Evolutionary conservation across 2,888 invertebrate species (phyloP).

Genomic region (Tethea ocularis): DNA sequence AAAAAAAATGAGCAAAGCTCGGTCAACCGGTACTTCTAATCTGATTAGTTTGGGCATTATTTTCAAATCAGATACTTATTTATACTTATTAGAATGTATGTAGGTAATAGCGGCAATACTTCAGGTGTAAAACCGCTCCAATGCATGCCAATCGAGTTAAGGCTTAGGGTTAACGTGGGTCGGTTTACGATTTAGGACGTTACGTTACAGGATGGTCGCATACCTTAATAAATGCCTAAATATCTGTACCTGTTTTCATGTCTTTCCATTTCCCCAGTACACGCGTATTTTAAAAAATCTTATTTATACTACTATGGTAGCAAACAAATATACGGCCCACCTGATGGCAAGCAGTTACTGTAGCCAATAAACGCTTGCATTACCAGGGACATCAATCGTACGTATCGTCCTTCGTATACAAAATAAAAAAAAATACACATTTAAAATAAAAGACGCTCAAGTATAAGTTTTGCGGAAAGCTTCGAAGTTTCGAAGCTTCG

Average conservation of each 20-base stretch:
- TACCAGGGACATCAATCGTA: too few species aligned
- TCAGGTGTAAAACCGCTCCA: background rate
- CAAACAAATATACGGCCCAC: too few species aligned
- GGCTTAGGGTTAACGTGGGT: background rate
- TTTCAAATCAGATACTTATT: background rate
- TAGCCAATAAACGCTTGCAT: too few species aligned
- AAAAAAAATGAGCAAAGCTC: too few species aligned
- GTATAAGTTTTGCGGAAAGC: too few species aligned
- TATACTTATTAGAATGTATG: background rate
- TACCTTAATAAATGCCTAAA: background rate
- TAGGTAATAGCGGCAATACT: background rate
- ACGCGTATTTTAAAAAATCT: background rate
- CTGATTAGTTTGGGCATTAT: background rate
- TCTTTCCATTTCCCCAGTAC: background rate
- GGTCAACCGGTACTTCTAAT: too few species aligned
- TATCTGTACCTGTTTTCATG: background rate
- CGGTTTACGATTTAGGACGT: background rate
- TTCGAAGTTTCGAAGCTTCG: too few species aligned
- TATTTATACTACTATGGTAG: too few species aligned
- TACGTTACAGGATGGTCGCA: background rate
- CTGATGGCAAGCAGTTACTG: too few species aligned
- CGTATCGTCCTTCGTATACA: too few species aligned
- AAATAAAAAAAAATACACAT: too few species aligned
- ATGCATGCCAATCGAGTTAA: background rate
- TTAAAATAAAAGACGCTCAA: too few species aligned